These are phyloP conservation scores for Mythimna pallens DNA, from an alignment of 2,888 invertebrate genomes.

Conservation along the genomic window DNA sequence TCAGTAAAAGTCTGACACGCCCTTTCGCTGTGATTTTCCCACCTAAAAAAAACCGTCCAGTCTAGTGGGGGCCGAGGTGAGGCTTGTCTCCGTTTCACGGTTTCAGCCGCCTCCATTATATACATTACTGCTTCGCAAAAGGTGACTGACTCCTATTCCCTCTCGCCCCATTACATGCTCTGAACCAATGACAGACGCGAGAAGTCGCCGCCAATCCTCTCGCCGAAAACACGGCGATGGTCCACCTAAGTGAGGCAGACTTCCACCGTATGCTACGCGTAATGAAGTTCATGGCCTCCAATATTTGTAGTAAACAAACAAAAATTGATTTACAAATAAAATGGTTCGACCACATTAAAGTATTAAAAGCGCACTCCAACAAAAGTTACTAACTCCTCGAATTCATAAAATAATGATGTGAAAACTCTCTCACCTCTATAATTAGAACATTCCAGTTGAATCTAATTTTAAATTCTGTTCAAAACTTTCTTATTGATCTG, in stretches of 20 bases:
- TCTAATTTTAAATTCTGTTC: constrained; percentile 44
- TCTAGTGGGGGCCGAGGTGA: no score
- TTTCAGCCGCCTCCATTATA: no score
- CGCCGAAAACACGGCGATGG: no score
- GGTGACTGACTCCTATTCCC: background rate
- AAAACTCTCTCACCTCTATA: constrained; percentile 41
- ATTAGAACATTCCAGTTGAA: constrained; percentile 37
- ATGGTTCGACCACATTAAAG: background rate
- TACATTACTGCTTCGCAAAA: no score
- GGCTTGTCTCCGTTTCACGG: no score
- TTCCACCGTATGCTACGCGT: no score
- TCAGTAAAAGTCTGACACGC: no score
- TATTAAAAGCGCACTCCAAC: constrained; percentile 11
- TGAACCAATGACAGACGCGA: background rate
- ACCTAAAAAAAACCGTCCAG: no score
- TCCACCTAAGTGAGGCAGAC: no score
- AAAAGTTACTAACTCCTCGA: constrained; percentile 31
- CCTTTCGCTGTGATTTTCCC: no score
- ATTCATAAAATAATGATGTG: constrained; percentile 50
- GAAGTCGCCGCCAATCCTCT: background rate
- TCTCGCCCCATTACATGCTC: background rate
- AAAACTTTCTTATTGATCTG: constrained; percentile 34
- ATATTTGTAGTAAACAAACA: background rate
- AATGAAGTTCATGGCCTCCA: background rate
- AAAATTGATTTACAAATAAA: constrained; percentile 6